Base-by-base conservation (phyloP, 2,888 invertebrate species). In the Rambutsinella grinnellia region DNA sequence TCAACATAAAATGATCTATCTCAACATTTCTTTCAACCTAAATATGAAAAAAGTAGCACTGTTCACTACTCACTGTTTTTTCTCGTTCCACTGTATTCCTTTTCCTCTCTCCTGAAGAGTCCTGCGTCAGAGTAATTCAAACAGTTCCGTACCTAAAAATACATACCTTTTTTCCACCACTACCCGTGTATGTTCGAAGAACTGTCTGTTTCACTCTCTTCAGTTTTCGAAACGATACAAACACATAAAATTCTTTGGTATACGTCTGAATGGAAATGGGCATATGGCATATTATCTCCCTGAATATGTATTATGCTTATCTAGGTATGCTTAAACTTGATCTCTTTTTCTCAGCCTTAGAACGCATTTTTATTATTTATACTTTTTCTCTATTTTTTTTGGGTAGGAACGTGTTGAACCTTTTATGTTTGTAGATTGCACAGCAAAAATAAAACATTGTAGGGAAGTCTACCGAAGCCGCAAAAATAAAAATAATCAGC, bases 311-410 rank as follows among this genome's bases (percentile, higher is more conserved):
- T 36, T 36, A 36, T 36, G 36, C 5, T 36, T 36, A 13, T n/a
- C n/a, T n/a, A n/a, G n/a, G n/a, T n/a, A n/a, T 44, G 54, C 65
- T 54, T 65, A 53, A 65, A 65, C 65, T 65, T 65, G 65, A 65
- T 54, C 54, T 54, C 24, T 46, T 60, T 44, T 24, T 23, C 17
- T 36, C 36, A 5, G 36, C 13, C 36, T 36, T n/a, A n/a, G n/a
- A n/a, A n/a, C n/a, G n/a, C n/a, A 23, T 53, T 23, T 56, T 44
- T 19, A 26, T 23, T 49, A 15, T 17, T 15, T 51, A 62, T 51
- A 17, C 26, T 36, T 36, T 36, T 36, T 36, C 36, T 8, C 6
- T 8, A 8, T 36, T 36, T 36, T 36, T 36, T 36, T 36, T 36
- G 36, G 13, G 13, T 5, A 36, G 36, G 36, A 36, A 36, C 36